phyloP scores from a whole-genome alignment of 2,797 vertebrate species.

The Cygnus olor region DNA sequence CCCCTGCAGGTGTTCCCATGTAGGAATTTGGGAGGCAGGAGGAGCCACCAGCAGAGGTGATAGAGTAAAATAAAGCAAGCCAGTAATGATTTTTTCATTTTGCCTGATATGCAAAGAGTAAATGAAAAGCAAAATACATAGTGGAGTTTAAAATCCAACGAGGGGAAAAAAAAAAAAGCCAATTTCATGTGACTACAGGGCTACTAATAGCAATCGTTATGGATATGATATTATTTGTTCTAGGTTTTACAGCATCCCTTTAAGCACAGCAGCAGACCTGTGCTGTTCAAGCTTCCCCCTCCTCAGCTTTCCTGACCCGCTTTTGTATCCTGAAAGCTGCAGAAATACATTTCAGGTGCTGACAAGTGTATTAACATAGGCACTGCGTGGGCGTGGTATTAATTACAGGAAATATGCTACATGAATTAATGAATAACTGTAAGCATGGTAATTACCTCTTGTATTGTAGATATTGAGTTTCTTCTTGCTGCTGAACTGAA shows the following conservation, averaged over 20 bases:
- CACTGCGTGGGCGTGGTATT: background rate
- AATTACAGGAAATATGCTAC: background rate
- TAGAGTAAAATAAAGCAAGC: background rate
- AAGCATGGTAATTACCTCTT: background rate
- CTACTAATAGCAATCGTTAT: background rate
- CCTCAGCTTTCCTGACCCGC: background rate
- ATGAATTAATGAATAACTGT: background rate
- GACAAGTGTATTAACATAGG: background rate
- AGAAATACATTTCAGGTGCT: background rate
- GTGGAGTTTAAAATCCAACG: background rate
- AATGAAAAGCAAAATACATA: background rate
- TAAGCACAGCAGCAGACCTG: background rate
- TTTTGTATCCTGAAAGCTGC: background rate
- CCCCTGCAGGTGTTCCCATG: too few species aligned
- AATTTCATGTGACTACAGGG: background rate
- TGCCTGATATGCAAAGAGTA: background rate
- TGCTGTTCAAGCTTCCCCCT: background rate
- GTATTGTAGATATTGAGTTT: background rate
- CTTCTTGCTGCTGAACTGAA: background rate
- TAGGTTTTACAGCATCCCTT: background rate
- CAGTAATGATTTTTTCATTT: rapidly evolving
- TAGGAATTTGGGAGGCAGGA: background rate
- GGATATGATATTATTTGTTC: background rate
- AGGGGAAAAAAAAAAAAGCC: background rate
- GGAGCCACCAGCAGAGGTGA: background rate